Base-by-base conservation (phyloP, 1,140 invertebrate genomes). In the Nomia melanderi region DNA sequence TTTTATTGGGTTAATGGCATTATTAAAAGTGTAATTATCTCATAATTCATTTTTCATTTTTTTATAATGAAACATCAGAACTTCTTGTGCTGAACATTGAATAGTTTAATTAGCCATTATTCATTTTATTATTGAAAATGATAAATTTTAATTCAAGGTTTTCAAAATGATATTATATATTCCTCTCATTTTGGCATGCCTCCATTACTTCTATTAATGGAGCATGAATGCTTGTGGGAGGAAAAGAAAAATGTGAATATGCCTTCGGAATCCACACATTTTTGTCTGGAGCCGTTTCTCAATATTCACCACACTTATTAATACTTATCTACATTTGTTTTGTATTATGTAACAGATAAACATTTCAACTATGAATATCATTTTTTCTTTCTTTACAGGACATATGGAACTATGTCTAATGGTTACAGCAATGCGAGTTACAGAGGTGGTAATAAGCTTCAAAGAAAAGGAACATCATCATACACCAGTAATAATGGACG, bases 241-340 rank as follows among this genome's bases (percentile, higher is more conserved):
- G 94, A 90, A 95, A 76, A 95, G 87, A 84, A 94, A 92, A 88
- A 59, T 72, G 91, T 90, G 93, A 93, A 93, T 91, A 94, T 94
- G 95, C 95, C 95, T 95, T 95, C 94, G 95, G 95, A 95, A 94
- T 95, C 93, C 94, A 95, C 94, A 95, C 94, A 82, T 84, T 89
- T 86, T 88, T 93, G 94, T 94, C 94, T 95, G 94, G 93, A 94
- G 94, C 92, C 94, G 94, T 94, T 94, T 94, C 94, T 95, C 94
- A 93, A 93, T 92, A 93, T 94, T 93, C 94, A 93, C 94, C 73
- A 95, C 94, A 95, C n/a, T n/a, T n/a, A n/a, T 17, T 2, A 0
- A 50, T 50, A n/a, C 11, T 65, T 44, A 25, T 23, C 14, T 17
- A 17, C 6, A 4, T 20, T 56, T 53, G n/a, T 0, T 39, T 59